Conservation (phyloP, 2,113 vertebrate species). For the Zosterops borbonicus region DNA sequence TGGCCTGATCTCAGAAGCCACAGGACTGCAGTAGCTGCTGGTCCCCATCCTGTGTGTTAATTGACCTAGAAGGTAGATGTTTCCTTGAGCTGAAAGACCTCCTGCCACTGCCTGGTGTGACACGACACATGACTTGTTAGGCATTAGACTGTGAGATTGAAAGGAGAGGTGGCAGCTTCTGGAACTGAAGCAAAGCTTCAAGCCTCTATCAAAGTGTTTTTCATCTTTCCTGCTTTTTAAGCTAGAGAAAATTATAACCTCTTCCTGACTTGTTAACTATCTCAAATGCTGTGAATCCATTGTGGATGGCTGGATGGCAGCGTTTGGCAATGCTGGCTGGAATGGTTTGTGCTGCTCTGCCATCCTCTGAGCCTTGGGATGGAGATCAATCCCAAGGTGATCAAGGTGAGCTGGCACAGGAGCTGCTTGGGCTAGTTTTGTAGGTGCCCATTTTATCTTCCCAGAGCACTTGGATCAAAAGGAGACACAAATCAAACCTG, state of each 20-base stretch:
- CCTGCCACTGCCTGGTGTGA: neutral
- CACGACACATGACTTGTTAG: neutral
- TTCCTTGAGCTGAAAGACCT: neutral
- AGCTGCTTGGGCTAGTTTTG: neutral
- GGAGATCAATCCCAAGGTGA: neutral
- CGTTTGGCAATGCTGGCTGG: neutral
- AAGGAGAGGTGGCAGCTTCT: neutral
- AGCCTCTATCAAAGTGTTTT: neutral
- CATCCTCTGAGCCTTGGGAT: neutral
- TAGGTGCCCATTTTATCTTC: neutral
- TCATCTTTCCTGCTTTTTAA: neutral
- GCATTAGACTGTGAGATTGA: neutral
- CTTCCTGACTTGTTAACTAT: neutral
- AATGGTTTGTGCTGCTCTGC: neutral
- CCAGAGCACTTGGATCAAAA: neutral
- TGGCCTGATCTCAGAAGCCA: neutral
- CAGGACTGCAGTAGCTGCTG: neutral
- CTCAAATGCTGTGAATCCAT: neutral
- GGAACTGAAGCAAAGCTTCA: neutral
- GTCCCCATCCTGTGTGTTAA: neutral
- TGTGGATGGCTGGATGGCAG: neutral
- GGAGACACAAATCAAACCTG: neutral
- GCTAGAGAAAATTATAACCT: neutral
- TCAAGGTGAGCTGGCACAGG: neutral
- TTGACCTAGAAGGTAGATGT: neutral